Percentiles rank a stretch among this genome's conserved stretches.
phyloP scores from a whole-genome alignment of 2,113 vertebrate species.

The Cynocephalus volans region DNA sequence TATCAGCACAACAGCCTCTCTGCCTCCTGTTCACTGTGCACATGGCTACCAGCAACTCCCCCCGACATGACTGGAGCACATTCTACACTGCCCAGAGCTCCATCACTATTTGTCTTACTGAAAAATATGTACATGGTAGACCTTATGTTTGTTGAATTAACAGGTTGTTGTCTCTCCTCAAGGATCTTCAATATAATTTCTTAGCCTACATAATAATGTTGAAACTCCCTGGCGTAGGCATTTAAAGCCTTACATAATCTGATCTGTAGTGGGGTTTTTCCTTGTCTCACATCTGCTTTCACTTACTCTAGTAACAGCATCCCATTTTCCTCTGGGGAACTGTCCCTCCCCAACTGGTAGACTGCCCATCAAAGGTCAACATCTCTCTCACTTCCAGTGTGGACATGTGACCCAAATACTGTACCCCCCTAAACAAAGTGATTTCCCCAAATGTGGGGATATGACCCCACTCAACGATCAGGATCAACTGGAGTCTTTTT shows the following conservation, averaged over 20 bases:
- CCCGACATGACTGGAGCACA: background rate
- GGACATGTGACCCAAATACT: background rate
- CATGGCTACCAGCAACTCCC: background rate
- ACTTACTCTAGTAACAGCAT: constrained; percentile 14
- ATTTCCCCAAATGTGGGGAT: background rate
- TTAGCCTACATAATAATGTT: background rate
- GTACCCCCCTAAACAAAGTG: background rate
- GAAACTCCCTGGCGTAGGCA: background rate
- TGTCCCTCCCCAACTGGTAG: background rate
- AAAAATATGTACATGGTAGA: background rate
- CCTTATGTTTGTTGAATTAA: background rate
- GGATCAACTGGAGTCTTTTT: background rate
- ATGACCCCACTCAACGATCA: background rate
- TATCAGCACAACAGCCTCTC: background rate
- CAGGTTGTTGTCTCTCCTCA: background rate
- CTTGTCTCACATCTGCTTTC: background rate
- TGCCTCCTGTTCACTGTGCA: background rate
- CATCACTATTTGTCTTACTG: background rate
- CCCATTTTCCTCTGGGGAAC: constrained; percentile 10
- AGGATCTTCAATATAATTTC: background rate
- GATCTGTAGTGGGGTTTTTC: background rate
- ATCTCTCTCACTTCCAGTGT: constrained; percentile 3
- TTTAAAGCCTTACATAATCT: background rate
- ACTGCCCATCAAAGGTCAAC: background rate
- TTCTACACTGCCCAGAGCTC: background rate